Evolutionary conservation across 1,140 invertebrate species (phyloP).

Genomic region (Drosophila auraria): DNA sequence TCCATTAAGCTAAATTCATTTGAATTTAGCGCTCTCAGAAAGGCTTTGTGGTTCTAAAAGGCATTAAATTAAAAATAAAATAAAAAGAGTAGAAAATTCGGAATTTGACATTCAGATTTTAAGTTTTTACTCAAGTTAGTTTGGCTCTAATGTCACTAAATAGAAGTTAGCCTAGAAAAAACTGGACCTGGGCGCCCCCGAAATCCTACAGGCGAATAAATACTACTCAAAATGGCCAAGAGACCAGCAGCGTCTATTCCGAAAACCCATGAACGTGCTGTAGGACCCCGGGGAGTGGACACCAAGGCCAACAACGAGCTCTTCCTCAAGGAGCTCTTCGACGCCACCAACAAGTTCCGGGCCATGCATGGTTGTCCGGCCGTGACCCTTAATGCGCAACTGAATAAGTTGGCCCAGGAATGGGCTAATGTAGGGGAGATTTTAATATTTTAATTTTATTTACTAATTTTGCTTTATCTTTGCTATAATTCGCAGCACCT

Average conservation of each 20-base stretch:
- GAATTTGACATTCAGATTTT: neutral
- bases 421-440: slow-evolving; percentile 65
- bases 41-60: no score
- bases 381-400: slow-evolving; percentile 41
- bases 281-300: slow-evolving; percentile 62
- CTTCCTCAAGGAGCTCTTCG: slow-evolving; percentile 57
- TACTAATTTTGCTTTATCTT: neutral
- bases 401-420: slow-evolving; percentile 62
- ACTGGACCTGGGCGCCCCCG: slow-evolving; percentile 25
- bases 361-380: slow-evolving; percentile 65
- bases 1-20: no score
- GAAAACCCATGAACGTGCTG: slow-evolving; percentile 50
- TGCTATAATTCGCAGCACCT: slow-evolving; percentile 40
- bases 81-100: no score
- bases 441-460: neutral
- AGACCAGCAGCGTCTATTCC: slow-evolving; percentile 50
- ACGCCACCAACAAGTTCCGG: slow-evolving; percentile 58
- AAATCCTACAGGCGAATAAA: neutral
- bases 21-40: no score
- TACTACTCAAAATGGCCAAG: slow-evolving; percentile 28
- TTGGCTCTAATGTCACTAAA: slow-evolving; percentile 2
- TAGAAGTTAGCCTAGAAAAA: neutral
- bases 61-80: no score
- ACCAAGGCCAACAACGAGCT: slow-evolving; percentile 67
- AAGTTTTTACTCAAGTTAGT: neutral